Base-by-base conservation (phyloP, 2,113 vertebrate species). In the Emydura subglobosa region DNA sequence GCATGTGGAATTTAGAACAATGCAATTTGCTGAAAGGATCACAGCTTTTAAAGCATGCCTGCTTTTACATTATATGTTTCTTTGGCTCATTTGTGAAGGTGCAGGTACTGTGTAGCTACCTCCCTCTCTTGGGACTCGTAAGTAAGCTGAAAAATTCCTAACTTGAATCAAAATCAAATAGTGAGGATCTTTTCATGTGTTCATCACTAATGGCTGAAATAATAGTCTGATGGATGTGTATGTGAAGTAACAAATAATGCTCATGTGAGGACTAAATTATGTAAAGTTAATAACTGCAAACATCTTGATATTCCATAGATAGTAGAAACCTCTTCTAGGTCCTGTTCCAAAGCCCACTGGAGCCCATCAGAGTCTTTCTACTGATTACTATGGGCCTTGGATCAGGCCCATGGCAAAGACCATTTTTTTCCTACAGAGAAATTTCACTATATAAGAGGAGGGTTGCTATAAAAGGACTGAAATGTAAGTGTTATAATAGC, bases 161-260 rank as follows among this genome's bases (percentile, higher is more conserved):
- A 44, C 12, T 82, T n/a, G 9, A 42, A 74, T 94, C 4, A 25
- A 24, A 87, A 79, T 39, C 34, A 61, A 80, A 29, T 2, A 6
- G 0, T 29, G 16, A 72, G n/a, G 2, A 12, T 47, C 19, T 42
- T 17, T 2, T 31, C 47, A 2, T 68, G 3, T 29, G 10, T 85
- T 94, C 72, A 57, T 17, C 22, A 44, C 83, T 6, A 7, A 49
- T 19, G n/a, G 22, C 22, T 72, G 3, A 72, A 65, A 87, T 25
- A 19, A 42, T 78, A 57, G 65, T 79, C 49, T 12, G 57, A 19
- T 6, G 0, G 57, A 19, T 8, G 0, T 22, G 24, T 6, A 47
- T 22, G 1, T 1, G 27, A 50, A 55, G 4, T 27, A 31, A 31
- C 34, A 72, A 34, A 16, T 50, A 65, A 65, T 85, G 3, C 47